Percentiles rank a stretch among this genome's conserved stretches.
These are phyloP conservation scores for Belonocnema kinseyi DNA, from an alignment of 1,140 invertebrate genomes.

Conservation along the genomic window DNA sequence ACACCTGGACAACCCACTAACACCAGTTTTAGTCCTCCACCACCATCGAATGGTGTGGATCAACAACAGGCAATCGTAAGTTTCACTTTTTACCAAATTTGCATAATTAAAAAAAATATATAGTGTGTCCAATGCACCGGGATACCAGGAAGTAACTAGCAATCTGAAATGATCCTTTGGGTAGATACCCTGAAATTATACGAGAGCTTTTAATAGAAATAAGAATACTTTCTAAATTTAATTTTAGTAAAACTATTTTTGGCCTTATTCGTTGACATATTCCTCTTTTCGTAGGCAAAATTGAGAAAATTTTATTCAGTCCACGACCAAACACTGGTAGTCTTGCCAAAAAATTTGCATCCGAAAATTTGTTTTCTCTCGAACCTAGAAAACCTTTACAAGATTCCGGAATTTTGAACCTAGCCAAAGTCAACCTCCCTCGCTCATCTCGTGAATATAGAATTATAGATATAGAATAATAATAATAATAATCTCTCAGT, in stretches of 20 bases:
- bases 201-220: no score
- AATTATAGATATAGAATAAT: no score
- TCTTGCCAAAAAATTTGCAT: no score
- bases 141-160: no score
- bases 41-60: conserved; percentile 72
- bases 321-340: conserved; percentile 18
- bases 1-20: conserved; percentile 66
- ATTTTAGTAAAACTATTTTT: no score
- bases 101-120: neutral
- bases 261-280: neutral
- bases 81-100: conserved; percentile 31
- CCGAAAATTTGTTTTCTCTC: neutral
- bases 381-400: neutral
- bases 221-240: no score
- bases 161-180: no score
- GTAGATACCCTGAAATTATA: no score
- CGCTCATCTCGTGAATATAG: no score
- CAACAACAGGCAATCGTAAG: conserved; percentile 73
- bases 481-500: no score
- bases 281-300: no score
- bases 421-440: neutral
- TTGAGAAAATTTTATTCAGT: neutral
- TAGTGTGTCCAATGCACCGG: no score
- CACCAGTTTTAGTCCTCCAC: conserved; percentile 71
- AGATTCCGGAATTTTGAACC: conserved; percentile 20